A percentile compares a stretch with the other conserved stretches of the same genome.
phyloP scores from a whole-genome alignment of 2,113 vertebrate genomes.

The Setophaga coronata region DNA sequence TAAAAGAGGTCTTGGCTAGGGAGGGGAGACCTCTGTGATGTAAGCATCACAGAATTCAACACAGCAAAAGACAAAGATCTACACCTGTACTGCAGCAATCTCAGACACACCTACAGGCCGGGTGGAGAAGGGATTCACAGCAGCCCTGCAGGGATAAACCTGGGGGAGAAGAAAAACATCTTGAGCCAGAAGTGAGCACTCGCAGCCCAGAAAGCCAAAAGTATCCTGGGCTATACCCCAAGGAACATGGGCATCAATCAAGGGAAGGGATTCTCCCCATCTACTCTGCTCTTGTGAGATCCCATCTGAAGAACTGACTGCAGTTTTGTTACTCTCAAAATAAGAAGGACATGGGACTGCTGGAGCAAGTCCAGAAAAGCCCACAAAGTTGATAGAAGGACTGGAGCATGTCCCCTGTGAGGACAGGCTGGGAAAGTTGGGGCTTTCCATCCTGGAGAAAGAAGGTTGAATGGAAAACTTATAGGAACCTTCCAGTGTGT shows the following conservation, averaged over 20 bases:
- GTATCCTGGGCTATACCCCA: not conserved
- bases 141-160: not conserved
- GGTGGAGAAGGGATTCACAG: not conserved
- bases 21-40: accelerated
- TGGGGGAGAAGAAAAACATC: not conserved
- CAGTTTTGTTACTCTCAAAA: not conserved
- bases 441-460: not conserved
- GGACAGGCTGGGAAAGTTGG: not conserved
- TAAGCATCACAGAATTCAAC: not conserved
- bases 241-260: accelerated
- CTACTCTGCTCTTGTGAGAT: not conserved
- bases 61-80: not conserved
- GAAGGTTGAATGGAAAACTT: not conserved
- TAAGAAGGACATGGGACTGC: not conserved
- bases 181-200: not conserved
- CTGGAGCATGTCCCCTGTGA: accelerated
- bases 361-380: not conserved
- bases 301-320: not conserved
- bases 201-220: accelerated
- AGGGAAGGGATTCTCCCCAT: not conserved
- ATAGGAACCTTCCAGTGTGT: not conserved
- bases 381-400: not conserved
- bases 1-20: too few relatives aligned
- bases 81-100: not conserved
- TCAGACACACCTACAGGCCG: too few relatives aligned